Evolutionary conservation across 2,888 invertebrate species (phyloP), one percentile per base, ranked within the genome.

Genomic region (Lottia gigantea): DNA sequence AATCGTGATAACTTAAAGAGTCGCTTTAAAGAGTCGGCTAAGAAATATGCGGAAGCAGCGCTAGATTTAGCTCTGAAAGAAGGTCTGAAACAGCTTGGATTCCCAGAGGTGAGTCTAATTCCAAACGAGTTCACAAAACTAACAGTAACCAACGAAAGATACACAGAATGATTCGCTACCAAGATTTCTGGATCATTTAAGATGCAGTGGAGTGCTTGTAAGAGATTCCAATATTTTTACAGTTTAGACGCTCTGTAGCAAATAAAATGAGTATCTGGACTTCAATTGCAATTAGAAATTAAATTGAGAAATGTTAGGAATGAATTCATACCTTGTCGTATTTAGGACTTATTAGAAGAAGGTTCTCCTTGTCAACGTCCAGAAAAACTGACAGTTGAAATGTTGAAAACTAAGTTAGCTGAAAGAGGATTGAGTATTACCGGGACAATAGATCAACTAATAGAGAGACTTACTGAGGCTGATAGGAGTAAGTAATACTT

Each of bases 301-400:
- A n/a, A n/a, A n/a, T n/a, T n/a, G n/a, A n/a, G n/a, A n/a, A n/a
- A n/a, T n/a, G n/a, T n/a, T n/a, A n/a, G n/a, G n/a, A n/a, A n/a
- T n/a, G n/a, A n/a, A 31, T 31, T 3, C 31, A 31, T 31, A 31
- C 31, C 31, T 31, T 31, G 31, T 3, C 40, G 40, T 1, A 40
- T 40, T 46, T 15, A 76, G 76, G 68, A 74, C 25, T 49, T 74
- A 1, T 55, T 76, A 25, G 64, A 61, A 14, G 67, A 74, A 16
- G 71, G 71, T 3, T 71, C 73, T 6, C 74, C 78, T 4, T 80
- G 79, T 65, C 74, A 71, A 15, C 67, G 76, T 16, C 78, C 80
- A 55, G 76, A 76, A 40, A 66, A 64, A 12, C 70, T 78, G 63
- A 75, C 75, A 11, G 62, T 66, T 14, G 68, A 65, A 31, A 71